phyloP scores from a whole-genome alignment of 2,113 vertebrate species.

The Amphiprion ocellaris region DNA sequence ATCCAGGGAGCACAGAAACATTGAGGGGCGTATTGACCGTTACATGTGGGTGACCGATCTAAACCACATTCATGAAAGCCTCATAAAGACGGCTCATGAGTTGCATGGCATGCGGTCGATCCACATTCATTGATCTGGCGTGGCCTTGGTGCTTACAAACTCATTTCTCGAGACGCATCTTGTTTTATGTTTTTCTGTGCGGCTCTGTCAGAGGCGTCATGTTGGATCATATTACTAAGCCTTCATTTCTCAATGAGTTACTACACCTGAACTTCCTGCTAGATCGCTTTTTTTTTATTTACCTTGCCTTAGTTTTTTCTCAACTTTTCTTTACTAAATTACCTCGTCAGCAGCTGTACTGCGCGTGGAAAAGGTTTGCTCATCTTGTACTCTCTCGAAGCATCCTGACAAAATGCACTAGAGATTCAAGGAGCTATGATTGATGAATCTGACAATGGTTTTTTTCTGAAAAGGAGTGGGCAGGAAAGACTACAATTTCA shows the following conservation, averaged over 20 bases:
- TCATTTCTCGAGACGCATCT: conserved; percentile 27
- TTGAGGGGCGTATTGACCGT: conserved; percentile 33
- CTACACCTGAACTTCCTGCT: conserved; percentile 6
- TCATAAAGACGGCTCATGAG: conserved; percentile 53
- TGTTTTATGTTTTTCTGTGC: conserved; percentile 5
- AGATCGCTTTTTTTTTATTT: background rate
- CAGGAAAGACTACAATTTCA: conserved; percentile 16
- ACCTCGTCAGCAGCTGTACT: conserved; percentile 32
- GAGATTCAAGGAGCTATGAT: conserved; percentile 32
- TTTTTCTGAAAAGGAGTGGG: background rate
- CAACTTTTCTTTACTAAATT: conserved; percentile 21
- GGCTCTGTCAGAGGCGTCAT: conserved; percentile 32
- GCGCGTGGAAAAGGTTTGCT: conserved; percentile 17
- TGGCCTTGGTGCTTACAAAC: conserved; percentile 47
- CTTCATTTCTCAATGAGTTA: conserved; percentile 26
- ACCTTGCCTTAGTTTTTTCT: background rate
- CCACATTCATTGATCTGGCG: conserved; percentile 53
- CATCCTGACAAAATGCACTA: conserved; percentile 23
- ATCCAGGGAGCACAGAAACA: conserved; percentile 18
- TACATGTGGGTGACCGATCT: conserved; percentile 25
- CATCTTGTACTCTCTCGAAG: conserved; percentile 38
- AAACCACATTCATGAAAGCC: conserved; percentile 63
- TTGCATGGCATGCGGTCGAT: conserved; percentile 40
- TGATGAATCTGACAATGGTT: conserved; percentile 39
- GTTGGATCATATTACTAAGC: conserved; percentile 38